phyloP scores from a whole-genome alignment of 2,888 invertebrate species.

The Ophioninae sp. region DNA sequence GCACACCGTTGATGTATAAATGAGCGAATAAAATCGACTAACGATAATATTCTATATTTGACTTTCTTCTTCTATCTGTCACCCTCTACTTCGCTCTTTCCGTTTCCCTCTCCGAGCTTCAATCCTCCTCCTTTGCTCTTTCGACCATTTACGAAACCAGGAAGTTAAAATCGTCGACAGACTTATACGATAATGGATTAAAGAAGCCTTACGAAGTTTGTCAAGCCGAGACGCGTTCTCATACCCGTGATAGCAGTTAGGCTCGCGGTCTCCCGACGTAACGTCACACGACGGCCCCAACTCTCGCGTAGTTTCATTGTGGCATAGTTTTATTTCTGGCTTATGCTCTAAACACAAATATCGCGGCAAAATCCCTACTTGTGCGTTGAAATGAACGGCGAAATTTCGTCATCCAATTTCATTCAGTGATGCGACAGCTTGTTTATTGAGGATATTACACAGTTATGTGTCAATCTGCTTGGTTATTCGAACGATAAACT shows the following conservation, averaged over 20 bases:
- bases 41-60: not conserved
- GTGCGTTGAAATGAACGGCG: conserved; percentile 24
- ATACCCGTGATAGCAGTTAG: conserved; percentile 30
- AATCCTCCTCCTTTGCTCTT: not conserved
- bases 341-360: conserved; percentile 26
- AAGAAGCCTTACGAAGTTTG: conserved; percentile 51
- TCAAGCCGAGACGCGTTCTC: conserved; percentile 28
- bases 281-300: conserved; percentile 6
- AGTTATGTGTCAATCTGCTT: not conserved
- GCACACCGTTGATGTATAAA: not conserved
- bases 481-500: not conserved
- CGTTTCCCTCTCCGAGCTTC: not conserved
- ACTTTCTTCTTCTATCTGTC: not conserved
- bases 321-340: not conserved
- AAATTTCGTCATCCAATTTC: conserved; percentile 2
- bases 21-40: not conserved
- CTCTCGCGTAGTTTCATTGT: conserved; percentile 10
- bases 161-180: conserved; percentile 39
- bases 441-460: not conserved
- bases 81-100: not conserved
- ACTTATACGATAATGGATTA: conserved; percentile 47
- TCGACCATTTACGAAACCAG: conserved; percentile 13
- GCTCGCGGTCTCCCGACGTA: conserved; percentile 27
- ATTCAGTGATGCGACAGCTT: not conserved
- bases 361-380: conserved; percentile 11